Conservation (phyloP, 1,140 invertebrate species). For the Gyrodactylus salaris region DNA sequence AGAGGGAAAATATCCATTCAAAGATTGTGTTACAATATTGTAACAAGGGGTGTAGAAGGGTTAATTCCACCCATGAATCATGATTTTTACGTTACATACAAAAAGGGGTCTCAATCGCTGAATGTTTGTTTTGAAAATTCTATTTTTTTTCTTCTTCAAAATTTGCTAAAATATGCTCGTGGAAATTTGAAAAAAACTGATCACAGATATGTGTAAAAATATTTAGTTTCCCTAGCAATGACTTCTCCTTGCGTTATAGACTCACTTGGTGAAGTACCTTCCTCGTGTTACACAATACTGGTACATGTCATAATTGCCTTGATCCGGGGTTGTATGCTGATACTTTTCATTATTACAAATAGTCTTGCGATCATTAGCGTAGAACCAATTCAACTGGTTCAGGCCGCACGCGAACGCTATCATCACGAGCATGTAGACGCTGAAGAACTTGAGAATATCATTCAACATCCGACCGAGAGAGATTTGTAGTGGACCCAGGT, state of each 20-base stretch:
- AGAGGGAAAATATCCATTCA: too few relatives aligned
- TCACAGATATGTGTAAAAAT: too few relatives aligned
- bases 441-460: constrained; percentile 80
- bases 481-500: constrained; percentile 79
- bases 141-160: too few relatives aligned
- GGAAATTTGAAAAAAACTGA: too few relatives aligned
- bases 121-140: too few relatives aligned
- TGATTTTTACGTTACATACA: too few relatives aligned
- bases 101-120: too few relatives aligned
- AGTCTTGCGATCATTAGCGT: constrained; percentile 52
- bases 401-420: constrained; percentile 82
- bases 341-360: constrained; percentile 30
- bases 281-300: constrained; percentile 6
- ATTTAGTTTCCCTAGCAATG: not conserved
- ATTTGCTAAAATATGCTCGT: too few relatives aligned
- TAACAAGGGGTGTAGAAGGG: too few relatives aligned
- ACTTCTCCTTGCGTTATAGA: not conserved
- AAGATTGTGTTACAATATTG: too few relatives aligned
- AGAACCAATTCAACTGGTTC: constrained; percentile 77
- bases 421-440: constrained; percentile 65
- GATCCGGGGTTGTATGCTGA: not conserved
- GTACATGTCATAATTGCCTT: not conserved
- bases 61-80: too few relatives aligned
- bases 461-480: constrained; percentile 80
- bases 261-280: not conserved